Percentiles rank a stretch among this genome's conserved stretches.
These are phyloP conservation scores for Paratrypauchen microcephalus DNA, from an alignment of 2,797 vertebrate species.

Conservation along the genomic window DNA sequence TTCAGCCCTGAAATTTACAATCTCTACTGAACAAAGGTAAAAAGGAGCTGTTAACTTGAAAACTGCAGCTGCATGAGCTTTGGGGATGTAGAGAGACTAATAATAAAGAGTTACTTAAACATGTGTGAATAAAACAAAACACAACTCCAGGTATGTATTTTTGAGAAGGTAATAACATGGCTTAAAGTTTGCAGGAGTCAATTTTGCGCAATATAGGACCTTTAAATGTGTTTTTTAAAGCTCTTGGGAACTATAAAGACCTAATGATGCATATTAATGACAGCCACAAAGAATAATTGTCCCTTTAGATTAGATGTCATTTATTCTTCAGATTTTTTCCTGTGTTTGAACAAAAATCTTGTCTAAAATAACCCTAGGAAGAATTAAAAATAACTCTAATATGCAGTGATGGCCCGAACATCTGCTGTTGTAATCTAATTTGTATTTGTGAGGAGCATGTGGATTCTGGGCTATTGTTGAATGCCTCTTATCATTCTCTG, in stretches of 20 bases:
- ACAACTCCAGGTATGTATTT: no score
- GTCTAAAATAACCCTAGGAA: conserved; percentile 36
- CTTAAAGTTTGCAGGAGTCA: no score
- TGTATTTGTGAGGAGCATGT: conserved; percentile 1
- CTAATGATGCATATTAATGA: conserved; percentile 63
- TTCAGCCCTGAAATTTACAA: no score
- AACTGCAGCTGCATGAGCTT: no score
- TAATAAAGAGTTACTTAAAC: no score
- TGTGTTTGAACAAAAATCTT: conserved; percentile 36
- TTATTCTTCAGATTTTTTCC: conserved; percentile 31
- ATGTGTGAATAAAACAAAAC: no score
- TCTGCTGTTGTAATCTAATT: conserved; percentile 31
- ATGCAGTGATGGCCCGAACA: conserved; percentile 43
- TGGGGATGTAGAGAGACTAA: no score
- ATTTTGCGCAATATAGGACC: no score
- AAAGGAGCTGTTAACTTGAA: no score
- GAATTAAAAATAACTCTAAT: conserved; percentile 37
- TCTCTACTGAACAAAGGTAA: no score
- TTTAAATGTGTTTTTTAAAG: not conserved
- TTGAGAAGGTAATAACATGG: no score
- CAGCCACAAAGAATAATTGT: conserved; percentile 41
- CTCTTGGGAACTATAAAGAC: conserved; percentile 42
- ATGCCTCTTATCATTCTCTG: conserved; percentile 37
- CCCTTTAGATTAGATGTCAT: conserved; percentile 27
- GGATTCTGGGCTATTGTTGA: conserved; percentile 9